These are phyloP conservation scores for Trachelus troglodyta DNA, from an alignment of 2,888 invertebrate genomes.

Conservation along the genomic window DNA sequence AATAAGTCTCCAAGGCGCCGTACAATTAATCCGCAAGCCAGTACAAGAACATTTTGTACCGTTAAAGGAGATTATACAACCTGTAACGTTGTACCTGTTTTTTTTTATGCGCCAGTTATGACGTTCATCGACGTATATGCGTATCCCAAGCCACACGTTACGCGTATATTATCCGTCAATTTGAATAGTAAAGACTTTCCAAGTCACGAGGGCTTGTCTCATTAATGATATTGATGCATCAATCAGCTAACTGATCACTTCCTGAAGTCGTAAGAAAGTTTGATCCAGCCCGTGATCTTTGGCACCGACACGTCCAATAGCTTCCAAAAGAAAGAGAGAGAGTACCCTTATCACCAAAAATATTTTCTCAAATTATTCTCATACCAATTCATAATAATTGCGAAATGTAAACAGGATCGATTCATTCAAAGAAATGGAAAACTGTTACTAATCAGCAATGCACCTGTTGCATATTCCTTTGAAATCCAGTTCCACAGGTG, in stretches of 20 bases:
- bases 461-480: background rate
- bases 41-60: background rate
- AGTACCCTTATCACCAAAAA: background rate
- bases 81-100: background rate
- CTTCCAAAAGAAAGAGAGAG: background rate
- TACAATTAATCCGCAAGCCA: background rate
- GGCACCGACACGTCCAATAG: background rate
- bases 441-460: background rate
- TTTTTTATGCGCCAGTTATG: background rate
- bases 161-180: background rate
- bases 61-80: background rate
- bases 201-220: background rate
- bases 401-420: too few species aligned
- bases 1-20: background rate
- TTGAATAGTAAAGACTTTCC: background rate
- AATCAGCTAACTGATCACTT: background rate
- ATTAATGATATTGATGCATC: slow-evolving; percentile 3
- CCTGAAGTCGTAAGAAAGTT: background rate
- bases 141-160: background rate
- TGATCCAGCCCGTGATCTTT: background rate
- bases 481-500: background rate
- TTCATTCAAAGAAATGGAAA: background rate
- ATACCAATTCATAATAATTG: background rate
- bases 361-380: background rate
- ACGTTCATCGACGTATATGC: background rate